These are phyloP conservation scores for Fragum whitleyi DNA, from an alignment of 2,888 invertebrate genomes.

Conservation along the genomic window DNA sequence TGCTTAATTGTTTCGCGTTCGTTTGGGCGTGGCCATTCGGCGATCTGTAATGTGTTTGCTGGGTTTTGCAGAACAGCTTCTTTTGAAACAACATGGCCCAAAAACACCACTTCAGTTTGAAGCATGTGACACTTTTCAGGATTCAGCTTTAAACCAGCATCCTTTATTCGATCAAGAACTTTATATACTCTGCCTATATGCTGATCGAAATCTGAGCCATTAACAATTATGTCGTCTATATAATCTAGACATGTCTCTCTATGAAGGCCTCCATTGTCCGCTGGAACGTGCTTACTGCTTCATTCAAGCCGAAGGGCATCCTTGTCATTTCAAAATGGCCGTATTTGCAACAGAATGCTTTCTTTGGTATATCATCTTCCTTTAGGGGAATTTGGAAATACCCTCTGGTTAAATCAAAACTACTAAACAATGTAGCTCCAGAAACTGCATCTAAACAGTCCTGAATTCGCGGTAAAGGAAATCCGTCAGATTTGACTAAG, in stretches of 20 bases:
- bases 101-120: conserved; percentile 21
- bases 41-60: background rate
- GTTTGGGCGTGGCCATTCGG: conserved; percentile 15
- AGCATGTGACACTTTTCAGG: conserved; percentile 54
- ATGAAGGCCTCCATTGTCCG: conserved; percentile 32
- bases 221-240: conserved; percentile 48
- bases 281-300: conserved; percentile 13
- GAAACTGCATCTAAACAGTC: background rate
- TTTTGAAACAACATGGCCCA: conserved; percentile 27
- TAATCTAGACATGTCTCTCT: conserved; percentile 48
- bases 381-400: background rate
- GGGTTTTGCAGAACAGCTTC: conserved; percentile 30
- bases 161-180: conserved; percentile 28
- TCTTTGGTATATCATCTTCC: conserved; percentile 9
- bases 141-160: conserved; percentile 38
- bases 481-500: background rate
- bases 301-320: conserved; percentile 7
- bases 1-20: conserved; percentile 20
- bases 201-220: conserved; percentile 37
- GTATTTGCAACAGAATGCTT: background rate
- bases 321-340: background rate
- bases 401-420: conserved; percentile 4
- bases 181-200: conserved; percentile 35
- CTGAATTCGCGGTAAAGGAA: background rate
- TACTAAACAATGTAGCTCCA: background rate